These are phyloP conservation scores for Abrostola tripartita DNA, from an alignment of 2,888 invertebrate genomes.

Conservation along the genomic window DNA sequence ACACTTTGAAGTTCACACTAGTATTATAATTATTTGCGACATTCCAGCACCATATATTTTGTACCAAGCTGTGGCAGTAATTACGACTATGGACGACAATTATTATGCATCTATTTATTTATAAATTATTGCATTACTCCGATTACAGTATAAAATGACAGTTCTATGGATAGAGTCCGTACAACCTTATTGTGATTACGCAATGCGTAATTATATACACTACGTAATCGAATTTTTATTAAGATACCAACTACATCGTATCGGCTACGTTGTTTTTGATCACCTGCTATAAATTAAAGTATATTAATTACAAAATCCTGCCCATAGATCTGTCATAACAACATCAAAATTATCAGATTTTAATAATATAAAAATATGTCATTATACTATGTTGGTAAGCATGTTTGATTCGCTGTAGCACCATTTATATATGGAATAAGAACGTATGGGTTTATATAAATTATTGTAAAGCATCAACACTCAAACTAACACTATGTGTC, in stretches of 20 bases:
- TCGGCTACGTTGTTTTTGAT: neutral
- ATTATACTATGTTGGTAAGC: slow-evolving; percentile 52
- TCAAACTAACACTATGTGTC: slow-evolving; percentile 42
- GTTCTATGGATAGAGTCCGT: slow-evolving; percentile 10
- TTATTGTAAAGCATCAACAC: slow-evolving; percentile 56
- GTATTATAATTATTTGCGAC: slow-evolving; percentile 55
- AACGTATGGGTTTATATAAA: slow-evolving; percentile 48
- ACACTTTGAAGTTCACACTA: slow-evolving; percentile 16
- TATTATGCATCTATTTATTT: slow-evolving; percentile 59
- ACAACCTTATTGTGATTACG: neutral
- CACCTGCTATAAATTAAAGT: too few relatives aligned
- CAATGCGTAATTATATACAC: neutral
- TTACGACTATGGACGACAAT: slow-evolving; percentile 52
- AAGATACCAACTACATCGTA: neutral
- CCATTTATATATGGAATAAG: slow-evolving; percentile 53
- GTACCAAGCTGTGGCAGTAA: slow-evolving; percentile 77
- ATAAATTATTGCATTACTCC: slow-evolving; percentile 55
- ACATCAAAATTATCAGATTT: slow-evolving; percentile 31
- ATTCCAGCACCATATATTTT: slow-evolving; percentile 74
- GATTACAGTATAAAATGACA: slow-evolving; percentile 43
- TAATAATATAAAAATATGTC: slow-evolving; percentile 53
- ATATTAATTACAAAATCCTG: slow-evolving; percentile 10
- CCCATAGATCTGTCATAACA: slow-evolving; percentile 24
- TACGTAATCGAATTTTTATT: too few relatives aligned
- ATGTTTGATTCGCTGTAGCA: slow-evolving; percentile 59